Evolutionary conservation across 2,113 vertebrate genomes (phyloP).

Genomic region (Ia io): DNA sequence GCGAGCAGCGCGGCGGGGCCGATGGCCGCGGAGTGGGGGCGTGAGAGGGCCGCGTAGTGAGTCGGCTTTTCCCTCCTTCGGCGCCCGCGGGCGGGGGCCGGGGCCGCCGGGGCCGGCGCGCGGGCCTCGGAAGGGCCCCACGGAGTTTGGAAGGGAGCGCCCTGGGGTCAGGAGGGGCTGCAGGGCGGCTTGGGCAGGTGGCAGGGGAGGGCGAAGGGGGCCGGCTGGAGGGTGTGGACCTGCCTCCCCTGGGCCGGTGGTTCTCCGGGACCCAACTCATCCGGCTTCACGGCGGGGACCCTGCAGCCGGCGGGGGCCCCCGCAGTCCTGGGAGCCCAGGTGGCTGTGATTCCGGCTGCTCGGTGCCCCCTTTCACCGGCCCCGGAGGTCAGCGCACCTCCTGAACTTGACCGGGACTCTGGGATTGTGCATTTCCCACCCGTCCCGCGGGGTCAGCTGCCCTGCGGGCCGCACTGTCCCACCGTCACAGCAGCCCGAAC

Average conservation of each 20-base stretch:
- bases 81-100: neutral
- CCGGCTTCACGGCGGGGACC: too few relatives aligned
- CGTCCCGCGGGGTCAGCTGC: neutral
- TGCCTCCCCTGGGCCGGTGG: neutral
- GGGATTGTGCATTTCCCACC: neutral
- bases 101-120: neutral
- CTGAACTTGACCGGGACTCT: neutral
- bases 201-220: neutral
- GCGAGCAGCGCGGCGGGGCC: slow-evolving; percentile 15
- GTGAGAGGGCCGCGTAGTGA: slow-evolving; percentile 67
- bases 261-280: neutral
- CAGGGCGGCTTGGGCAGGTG: slow-evolving; percentile 24
- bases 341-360: neutral
- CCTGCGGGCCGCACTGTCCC: neutral
- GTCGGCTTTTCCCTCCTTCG: slow-evolving; percentile 58
- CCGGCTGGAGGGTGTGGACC: neutral
- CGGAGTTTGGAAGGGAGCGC: neutral
- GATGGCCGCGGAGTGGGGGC: slow-evolving; percentile 69
- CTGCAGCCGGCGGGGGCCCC: neutral
- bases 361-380: neutral
- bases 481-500: accelerated
- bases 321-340: neutral
- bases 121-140: neutral
- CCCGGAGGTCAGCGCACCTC: neutral
- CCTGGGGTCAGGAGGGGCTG: neutral